Conservation (phyloP, 1,140 invertebrate genomes). For the Belonocnema kinseyi region DNA sequence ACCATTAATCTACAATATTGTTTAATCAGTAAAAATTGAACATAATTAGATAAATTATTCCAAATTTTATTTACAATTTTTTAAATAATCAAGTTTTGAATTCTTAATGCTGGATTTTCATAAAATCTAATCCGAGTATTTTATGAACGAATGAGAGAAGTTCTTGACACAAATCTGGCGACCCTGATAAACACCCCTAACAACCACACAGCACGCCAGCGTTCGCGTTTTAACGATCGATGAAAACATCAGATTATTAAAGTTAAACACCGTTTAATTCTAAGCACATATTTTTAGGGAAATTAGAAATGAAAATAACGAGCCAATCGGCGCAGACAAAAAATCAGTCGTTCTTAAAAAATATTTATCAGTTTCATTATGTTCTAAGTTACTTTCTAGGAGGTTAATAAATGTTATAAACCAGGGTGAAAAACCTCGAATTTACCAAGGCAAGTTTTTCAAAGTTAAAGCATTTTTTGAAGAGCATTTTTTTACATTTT, state of each 20-base stretch:
- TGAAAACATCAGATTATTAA: conserved; percentile 16
- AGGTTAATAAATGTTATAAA: no score
- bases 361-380: no score
- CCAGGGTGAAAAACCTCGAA: no score
- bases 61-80: background rate
- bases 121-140: conserved; percentile 16
- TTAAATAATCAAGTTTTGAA: background rate
- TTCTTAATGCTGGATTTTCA: conserved; percentile 15
- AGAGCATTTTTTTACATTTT: no score
- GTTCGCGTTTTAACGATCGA: conserved; percentile 49
- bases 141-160: conserved; percentile 53
- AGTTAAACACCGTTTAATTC: conserved; percentile 5
- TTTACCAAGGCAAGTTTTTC: no score
- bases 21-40: no score
- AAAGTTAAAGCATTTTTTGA: no score
- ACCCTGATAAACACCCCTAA: conserved; percentile 71
- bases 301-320: background rate
- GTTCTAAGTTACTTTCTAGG: no score
- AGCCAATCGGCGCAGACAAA: no score
- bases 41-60: no score
- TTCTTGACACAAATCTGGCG: conserved; percentile 70
- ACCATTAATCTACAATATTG: no score
- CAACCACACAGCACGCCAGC: conserved; percentile 64
- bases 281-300: background rate
- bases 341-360: no score